Evolutionary conservation across 2,113 vertebrate species (phyloP).

Genomic region (Sceloporus tristichus): DNA sequence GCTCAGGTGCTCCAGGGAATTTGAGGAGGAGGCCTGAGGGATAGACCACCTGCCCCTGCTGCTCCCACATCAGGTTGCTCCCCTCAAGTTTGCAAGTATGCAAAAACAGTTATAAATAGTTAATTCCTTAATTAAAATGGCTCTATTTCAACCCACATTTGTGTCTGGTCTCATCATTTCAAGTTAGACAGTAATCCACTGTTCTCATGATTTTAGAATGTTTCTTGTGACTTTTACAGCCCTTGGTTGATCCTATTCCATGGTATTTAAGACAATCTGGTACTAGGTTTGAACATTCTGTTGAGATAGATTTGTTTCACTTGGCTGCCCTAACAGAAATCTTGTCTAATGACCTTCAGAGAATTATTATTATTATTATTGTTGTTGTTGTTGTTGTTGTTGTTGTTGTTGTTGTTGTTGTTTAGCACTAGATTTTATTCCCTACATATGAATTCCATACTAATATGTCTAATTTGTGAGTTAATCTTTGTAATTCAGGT

Average conservation of each 20-base stretch:
- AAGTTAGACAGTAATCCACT: not conserved
- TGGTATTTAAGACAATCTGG: slow-evolving; percentile 47
- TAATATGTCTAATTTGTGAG: slow-evolving; percentile 21
- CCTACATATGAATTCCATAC: slow-evolving; percentile 10
- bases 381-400: too few relatives aligned
- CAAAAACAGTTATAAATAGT: too few relatives aligned
- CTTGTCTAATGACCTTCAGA: slow-evolving; percentile 34
- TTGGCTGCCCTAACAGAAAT: slow-evolving; percentile 51
- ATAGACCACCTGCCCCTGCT: too few relatives aligned
- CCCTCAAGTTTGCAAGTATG: too few relatives aligned
- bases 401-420: too few relatives aligned
- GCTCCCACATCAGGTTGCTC: too few relatives aligned
- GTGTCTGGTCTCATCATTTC: too few relatives aligned
- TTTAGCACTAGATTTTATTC: slow-evolving; percentile 6
- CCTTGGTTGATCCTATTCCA: slow-evolving; percentile 17
- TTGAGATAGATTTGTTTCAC: slow-evolving; percentile 43
- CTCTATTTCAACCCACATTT: too few relatives aligned
- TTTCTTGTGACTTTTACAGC: slow-evolving; percentile 46
- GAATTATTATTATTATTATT: not conserved
- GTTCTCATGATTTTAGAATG: slow-evolving; percentile 43
- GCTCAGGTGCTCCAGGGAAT: too few relatives aligned
- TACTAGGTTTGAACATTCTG: slow-evolving; percentile 33
- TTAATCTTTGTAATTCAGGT: slow-evolving; percentile 31
- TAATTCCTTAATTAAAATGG: too few relatives aligned
- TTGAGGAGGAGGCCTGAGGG: too few relatives aligned